These are phyloP conservation scores for Drosophila neotestacea DNA, from an alignment of 2,888 invertebrate species.

Conservation along the genomic window DNA sequence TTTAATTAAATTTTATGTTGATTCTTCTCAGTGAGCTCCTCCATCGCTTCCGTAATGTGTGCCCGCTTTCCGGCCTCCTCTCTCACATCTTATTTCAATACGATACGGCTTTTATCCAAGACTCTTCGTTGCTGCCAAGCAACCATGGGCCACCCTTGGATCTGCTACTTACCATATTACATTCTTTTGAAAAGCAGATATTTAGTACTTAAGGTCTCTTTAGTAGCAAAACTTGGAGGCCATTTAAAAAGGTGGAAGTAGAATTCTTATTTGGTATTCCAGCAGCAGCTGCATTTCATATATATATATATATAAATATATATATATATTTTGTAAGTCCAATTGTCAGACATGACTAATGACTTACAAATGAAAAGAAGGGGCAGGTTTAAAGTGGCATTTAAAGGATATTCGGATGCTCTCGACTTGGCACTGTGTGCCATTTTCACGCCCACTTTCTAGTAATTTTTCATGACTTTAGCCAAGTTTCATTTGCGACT, in stretches of 20 bases:
- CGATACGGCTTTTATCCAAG: constrained; percentile 38
- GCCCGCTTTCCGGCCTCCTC: constrained; percentile 11
- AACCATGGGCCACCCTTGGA: constrained; percentile 9
- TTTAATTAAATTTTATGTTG: constrained; percentile 82
- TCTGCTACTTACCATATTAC: constrained; percentile 61
- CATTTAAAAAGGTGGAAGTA: constrained; percentile 51
- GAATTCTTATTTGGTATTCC: constrained; percentile 8
- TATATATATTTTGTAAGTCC: constrained; percentile 47
- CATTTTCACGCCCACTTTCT: constrained; percentile 72
- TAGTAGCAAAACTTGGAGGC: constrained; percentile 10
- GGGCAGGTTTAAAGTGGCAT: constrained; percentile 14
- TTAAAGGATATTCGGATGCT: constrained; percentile 10
- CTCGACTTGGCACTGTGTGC: constrained; percentile 27
- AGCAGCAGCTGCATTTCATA: constrained; percentile 10
- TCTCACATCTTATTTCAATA: constrained; percentile 22
- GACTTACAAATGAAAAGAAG: constrained; percentile 27
- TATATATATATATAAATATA: not conserved
- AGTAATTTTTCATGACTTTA: constrained; percentile 72
- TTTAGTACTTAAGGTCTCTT: constrained; percentile 45
- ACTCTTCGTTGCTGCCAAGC: constrained; percentile 22
- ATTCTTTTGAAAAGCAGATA: constrained; percentile 67
- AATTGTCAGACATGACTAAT: constrained; percentile 60
- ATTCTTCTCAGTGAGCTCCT: constrained; percentile 60
- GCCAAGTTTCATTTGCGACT: constrained; percentile 57
- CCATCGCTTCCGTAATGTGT: constrained; percentile 45